A percentile compares a stretch with the other conserved stretches of the same genome.
Conservation (phyloP, 2,797 vertebrate species). For the Limosa lapponica region DNA sequence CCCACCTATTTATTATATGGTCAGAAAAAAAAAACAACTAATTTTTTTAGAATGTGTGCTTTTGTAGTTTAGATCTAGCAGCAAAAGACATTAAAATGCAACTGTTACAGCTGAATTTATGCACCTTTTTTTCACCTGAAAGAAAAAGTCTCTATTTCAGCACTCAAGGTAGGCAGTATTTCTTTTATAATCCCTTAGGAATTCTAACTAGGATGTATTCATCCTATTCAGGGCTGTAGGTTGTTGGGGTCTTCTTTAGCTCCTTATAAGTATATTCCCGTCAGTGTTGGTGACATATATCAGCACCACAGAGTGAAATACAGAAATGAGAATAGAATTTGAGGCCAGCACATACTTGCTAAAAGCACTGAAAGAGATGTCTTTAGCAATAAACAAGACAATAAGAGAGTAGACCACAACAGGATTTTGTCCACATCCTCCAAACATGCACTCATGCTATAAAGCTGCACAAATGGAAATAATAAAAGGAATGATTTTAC, state of each 20-base stretch:
- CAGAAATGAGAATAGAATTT: conserved; percentile 46
- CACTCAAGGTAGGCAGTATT: conserved; percentile 23
- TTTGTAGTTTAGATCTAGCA: conserved; percentile 3
- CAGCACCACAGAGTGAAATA: conserved; percentile 52
- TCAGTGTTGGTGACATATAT: conserved; percentile 36
- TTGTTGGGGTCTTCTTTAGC: not conserved
- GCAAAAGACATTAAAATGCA: conserved; percentile 8
- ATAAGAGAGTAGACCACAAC: not conserved
- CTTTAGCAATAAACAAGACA: conserved; percentile 15
- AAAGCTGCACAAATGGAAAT: conserved; percentile 19
- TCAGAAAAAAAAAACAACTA: not conserved
- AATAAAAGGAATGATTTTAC: not conserved
- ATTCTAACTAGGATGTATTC: conserved; percentile 39
- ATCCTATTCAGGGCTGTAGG: not conserved
- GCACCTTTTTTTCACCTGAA: not conserved
- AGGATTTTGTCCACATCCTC: not conserved
- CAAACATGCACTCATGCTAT: not conserved
- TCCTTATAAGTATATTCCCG: conserved; percentile 49
- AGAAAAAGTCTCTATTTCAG: conserved; percentile 38
- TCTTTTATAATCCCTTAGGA: conserved; percentile 32
- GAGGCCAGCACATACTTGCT: conserved; percentile 11
- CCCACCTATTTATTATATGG: not conserved
- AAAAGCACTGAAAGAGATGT: conserved; percentile 2
- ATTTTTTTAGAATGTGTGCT: not conserved
- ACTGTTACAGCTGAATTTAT: conserved; percentile 12